phyloP scores from a whole-genome alignment of 2,888 invertebrate genomes.

The Allophyes oxyacanthae region DNA sequence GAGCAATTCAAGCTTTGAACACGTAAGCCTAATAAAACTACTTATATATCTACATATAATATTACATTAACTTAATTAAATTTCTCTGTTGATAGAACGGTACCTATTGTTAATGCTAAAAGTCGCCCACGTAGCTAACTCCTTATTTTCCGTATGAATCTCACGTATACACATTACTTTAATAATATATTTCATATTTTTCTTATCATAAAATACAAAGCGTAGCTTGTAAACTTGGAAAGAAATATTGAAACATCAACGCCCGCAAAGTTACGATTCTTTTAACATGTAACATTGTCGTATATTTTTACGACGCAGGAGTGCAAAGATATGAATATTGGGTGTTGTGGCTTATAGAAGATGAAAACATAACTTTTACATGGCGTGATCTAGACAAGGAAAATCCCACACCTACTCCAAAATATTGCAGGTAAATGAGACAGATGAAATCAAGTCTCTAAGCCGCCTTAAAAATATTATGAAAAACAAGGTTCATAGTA shows the following conservation, averaged over 20 bases:
- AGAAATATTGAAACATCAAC: slow-evolving; percentile 62
- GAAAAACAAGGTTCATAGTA: background rate
- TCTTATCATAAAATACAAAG: slow-evolving; percentile 39
- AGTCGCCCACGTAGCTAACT: too few species aligned
- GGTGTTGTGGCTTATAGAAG: slow-evolving; percentile 61
- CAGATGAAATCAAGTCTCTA: slow-evolving; percentile 17
- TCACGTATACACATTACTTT: slow-evolving; percentile 21
- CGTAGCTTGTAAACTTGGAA: slow-evolving; percentile 50
- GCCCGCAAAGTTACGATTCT: slow-evolving; percentile 61
- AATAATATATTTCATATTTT: slow-evolving; percentile 42
- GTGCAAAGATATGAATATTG: slow-evolving; percentile 64
- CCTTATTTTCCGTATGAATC: slow-evolving; percentile 15
- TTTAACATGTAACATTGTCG: slow-evolving; percentile 63
- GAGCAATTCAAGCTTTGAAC: too few species aligned
- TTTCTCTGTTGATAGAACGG: too few species aligned
- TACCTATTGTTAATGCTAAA: too few species aligned
- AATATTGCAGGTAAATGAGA: slow-evolving; percentile 34
- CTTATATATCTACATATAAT: too few species aligned
- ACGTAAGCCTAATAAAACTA: too few species aligned
- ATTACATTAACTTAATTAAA: too few species aligned
- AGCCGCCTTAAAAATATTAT: background rate
- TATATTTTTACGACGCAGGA: slow-evolving; percentile 67
- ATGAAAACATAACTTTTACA: slow-evolving; percentile 63
- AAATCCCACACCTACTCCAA: slow-evolving; percentile 19
- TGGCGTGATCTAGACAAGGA: slow-evolving; percentile 15